Conservation (phyloP, 2,888 invertebrate species). For the Heterodera filipjevi region DNA sequence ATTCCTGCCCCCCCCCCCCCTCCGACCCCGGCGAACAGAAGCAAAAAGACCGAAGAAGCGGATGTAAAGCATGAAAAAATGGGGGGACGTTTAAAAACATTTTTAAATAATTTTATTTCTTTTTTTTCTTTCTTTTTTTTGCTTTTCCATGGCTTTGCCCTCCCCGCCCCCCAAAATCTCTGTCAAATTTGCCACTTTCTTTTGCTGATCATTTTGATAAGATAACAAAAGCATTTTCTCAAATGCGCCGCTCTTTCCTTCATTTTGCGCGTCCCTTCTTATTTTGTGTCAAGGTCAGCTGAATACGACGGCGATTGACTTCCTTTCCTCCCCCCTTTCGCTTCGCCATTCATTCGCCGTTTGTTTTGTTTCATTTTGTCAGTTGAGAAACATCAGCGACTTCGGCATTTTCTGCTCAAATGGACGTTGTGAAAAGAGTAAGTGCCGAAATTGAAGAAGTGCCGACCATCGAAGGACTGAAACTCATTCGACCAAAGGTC, state of each 20-base stretch:
- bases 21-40: no score
- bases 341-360: not conserved
- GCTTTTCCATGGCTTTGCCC: no score
- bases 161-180: no score
- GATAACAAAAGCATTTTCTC: no score
- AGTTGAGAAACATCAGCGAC: not conserved
- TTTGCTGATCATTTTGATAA: not conserved
- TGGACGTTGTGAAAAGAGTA: slow-evolving; percentile 52
- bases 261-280: not conserved
- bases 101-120: no score
- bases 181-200: no score
- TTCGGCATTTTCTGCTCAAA: not conserved
- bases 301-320: not conserved
- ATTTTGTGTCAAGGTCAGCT: no score
- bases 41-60: no score
- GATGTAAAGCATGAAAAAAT: no score
- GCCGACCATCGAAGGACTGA: slow-evolving; percentile 53
- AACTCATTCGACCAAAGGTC: slow-evolving; percentile 60
- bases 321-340: not conserved
- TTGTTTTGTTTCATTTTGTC: not conserved
- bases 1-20: no score
- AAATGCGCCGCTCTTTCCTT: not conserved
- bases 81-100: no score
- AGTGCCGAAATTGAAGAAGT: slow-evolving; percentile 56
- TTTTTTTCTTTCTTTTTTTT: no score